Base-by-base conservation (phyloP, 1,140 invertebrate genomes). In the Magallana ariakensis region DNA sequence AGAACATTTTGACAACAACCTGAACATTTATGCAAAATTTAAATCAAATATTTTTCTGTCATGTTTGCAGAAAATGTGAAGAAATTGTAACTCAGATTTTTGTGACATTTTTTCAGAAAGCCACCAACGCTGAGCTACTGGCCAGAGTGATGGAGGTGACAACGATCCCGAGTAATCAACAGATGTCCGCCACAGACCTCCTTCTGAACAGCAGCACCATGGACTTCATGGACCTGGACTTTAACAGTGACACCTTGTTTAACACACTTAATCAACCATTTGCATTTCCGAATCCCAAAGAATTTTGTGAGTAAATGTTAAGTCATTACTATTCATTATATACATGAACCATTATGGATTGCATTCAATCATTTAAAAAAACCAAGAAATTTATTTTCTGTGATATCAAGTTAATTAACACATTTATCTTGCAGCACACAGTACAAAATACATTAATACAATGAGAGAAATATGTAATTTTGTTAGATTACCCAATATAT, bases 231-330 rank as follows among this genome's bases (percentile, higher is more conserved):
- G 90, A 91, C 75, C 97, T 98, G 96, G 97, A 97, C 92, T 96
- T 98, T 91, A 97, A 97, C 96, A 97, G 97, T 96, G 98, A 97
- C 93, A 93, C 92, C 13, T 89, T 95, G 4, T 95, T 95, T 87
- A 91, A 94, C 15, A 93, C 89, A n/a, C 91, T 95, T n/a, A 97
- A 97, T 95, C 97, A 98, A 94, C 97, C 83, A 8, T 98, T 99
- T 95, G 97, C 97, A 87, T 99, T 99, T 95, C 99, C 99, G 9
- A 98, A 99, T 96, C 97, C 98, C 55, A 96, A 98, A 95, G 98
- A 99, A 96, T 98, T 99, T 91, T 97, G 98, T 99, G 96, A 96
- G 95, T 92, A 80, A 9, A 75, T 26, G 33, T 75, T 9, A 75
- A 46, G 33, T 46, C 33, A 4, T 46, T 2, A 46, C 33, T 46